phyloP scores from a whole-genome alignment of 2,113 vertebrate genomes.

The Stictonetta naevosa region DNA sequence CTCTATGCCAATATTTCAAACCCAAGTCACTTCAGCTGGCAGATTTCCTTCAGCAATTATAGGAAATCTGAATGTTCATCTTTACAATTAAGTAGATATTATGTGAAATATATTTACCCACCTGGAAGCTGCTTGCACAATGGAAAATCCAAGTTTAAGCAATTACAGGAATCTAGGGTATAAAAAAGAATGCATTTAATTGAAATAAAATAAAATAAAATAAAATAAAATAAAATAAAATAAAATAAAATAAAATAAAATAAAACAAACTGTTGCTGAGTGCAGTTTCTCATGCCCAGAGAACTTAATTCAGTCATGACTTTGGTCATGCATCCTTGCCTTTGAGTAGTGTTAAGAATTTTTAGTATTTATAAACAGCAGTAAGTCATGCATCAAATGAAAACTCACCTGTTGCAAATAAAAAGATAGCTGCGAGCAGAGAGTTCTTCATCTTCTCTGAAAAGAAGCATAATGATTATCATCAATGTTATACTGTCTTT shows the following conservation, averaged over 20 bases:
- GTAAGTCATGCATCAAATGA: not conserved
- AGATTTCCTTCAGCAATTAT: too few species aligned
- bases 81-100: not conserved
- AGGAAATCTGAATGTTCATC: too few species aligned
- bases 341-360: not conserved
- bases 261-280: not conserved
- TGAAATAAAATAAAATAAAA: not conserved
- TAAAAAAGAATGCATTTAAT: not conserved
- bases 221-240: not conserved
- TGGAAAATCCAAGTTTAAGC: rapidly evolving
- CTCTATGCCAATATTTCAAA: not conserved
- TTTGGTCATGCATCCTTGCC: rapidly evolving
- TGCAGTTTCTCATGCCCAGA: not conserved
- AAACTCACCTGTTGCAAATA: conserved; percentile 50
- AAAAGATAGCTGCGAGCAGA: conserved; percentile 32
- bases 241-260: not conserved
- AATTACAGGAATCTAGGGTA: not conserved
- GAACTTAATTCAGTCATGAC: rapidly evolving
- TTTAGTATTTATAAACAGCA: not conserved
- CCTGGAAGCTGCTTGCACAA: conserved; percentile 44
- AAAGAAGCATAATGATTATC: conserved; percentile 27
- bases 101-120: not conserved
- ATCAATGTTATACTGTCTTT: not conserved
- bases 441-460: conserved; percentile 45
- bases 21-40: not conserved